phyloP scores from a whole-genome alignment of 2,888 invertebrate genomes.

The Dorcus hopei region DNA sequence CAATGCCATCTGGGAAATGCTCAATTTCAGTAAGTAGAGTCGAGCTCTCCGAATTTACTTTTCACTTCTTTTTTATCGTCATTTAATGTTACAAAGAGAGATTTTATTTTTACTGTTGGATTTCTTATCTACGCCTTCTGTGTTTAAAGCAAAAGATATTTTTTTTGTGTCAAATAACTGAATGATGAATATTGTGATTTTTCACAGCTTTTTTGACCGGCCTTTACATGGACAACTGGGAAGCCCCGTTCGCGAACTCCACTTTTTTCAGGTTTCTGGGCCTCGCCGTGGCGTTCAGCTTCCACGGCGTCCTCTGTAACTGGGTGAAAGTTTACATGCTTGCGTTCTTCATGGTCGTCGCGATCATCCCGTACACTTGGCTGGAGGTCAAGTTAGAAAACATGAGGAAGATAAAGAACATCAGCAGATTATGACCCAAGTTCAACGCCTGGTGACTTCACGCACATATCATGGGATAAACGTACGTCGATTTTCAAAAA shows the following conservation, averaged over 20 bases:
- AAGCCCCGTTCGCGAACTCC: conserved; percentile 53
- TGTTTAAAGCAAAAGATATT: too few species aligned
- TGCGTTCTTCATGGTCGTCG: conserved; percentile 51
- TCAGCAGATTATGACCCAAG: conserved; percentile 41
- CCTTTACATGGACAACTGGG: conserved; percentile 50
- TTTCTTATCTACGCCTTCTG: too few species aligned
- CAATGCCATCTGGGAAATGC: conserved; percentile 80
- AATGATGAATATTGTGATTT: background rate
- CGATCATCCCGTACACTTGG: conserved; percentile 55
- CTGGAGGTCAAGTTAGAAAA: conserved; percentile 52
- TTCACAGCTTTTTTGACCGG: conserved; percentile 47
- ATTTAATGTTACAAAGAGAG: too few species aligned
- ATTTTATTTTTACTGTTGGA: too few species aligned
- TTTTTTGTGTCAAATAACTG: too few species aligned
- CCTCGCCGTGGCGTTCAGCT: conserved; percentile 61
- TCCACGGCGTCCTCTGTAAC: conserved; percentile 62
- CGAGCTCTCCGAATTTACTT: background rate
- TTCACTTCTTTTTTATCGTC: background rate
- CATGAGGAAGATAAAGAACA: conserved; percentile 41
- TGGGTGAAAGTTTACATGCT: conserved; percentile 51
- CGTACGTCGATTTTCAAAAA: too few species aligned
- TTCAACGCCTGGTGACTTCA: conserved; percentile 9
- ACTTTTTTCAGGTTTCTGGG: conserved; percentile 58
- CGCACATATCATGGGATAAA: too few species aligned
- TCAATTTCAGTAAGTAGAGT: conserved; percentile 52